A percentile compares a stretch with the other conserved stretches of the same genome.
These are phyloP conservation scores for Labeo catla DNA, from an alignment of 2,113 vertebrate species.

Conservation along the genomic window DNA sequence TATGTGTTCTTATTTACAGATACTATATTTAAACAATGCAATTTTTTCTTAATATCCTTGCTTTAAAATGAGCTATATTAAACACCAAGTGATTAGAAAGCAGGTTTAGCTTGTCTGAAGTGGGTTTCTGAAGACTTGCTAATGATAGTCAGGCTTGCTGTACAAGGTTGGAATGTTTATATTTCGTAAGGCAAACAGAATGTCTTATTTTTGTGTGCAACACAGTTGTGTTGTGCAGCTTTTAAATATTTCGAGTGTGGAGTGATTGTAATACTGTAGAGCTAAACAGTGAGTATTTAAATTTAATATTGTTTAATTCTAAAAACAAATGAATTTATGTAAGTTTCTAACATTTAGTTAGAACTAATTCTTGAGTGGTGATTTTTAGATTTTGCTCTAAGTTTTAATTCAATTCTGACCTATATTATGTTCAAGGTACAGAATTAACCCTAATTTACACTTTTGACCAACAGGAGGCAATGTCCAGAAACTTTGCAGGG, in stretches of 20 bases:
- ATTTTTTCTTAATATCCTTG: neutral
- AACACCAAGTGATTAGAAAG: neutral
- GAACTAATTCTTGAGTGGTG: neutral
- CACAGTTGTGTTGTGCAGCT: neutral
- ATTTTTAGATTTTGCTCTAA: neutral
- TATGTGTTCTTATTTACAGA: neutral
- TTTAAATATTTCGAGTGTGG: neutral
- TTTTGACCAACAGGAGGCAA: neutral
- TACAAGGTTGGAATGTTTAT: neutral
- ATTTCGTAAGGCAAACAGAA: neutral
- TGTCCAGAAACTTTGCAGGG: neutral
- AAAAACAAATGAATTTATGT: neutral
- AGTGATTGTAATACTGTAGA: neutral
- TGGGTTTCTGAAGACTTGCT: neutral
- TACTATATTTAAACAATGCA: neutral
- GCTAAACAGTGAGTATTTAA: neutral
- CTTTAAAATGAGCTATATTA: neutral
- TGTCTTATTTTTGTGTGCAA: neutral
- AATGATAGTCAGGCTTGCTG: neutral
- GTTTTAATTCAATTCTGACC: neutral
- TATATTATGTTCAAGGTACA: neutral
- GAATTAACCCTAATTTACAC: neutral
- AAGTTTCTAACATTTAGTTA: neutral
- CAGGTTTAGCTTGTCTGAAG: neutral
- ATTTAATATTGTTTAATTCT: neutral